Evolutionary conservation across 2,113 vertebrate genomes (phyloP).

Genomic region (Perognathus longimembris): DNA sequence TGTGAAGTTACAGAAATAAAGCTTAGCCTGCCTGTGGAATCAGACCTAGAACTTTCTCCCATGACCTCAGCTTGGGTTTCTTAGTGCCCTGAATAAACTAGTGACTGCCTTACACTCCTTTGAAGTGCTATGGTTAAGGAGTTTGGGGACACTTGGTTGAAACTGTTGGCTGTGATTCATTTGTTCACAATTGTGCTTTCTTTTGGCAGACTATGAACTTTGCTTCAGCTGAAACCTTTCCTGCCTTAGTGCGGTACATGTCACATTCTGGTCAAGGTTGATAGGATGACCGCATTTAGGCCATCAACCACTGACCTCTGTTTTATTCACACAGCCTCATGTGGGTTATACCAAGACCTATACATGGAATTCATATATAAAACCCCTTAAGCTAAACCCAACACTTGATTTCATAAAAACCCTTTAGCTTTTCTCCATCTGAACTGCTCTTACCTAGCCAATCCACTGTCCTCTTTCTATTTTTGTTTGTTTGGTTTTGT

Average conservation of each 20-base stretch:
- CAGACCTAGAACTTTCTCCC: constrained; percentile 3
- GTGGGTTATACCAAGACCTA: not conserved
- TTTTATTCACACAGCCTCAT: not conserved
- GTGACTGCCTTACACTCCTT: not conserved
- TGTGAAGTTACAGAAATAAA: constrained; percentile 51
- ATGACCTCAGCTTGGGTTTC: not conserved
- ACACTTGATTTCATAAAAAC: not conserved
- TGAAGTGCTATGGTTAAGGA: not conserved
- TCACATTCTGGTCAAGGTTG: not conserved
- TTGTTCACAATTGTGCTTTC: not conserved
- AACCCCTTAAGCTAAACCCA: not conserved
- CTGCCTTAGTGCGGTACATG: not conserved
- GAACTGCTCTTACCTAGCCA: not conserved
- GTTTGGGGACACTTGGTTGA: not conserved
- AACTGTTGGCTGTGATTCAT: not conserved
- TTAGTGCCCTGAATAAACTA: not conserved
- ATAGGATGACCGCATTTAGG: not conserved
- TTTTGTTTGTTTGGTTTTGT: no score
- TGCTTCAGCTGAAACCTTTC: not conserved
- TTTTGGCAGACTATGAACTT: not conserved
- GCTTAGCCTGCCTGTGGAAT: not conserved
- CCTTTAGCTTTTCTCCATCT: not conserved
- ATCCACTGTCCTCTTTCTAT: not conserved
- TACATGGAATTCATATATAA: not conserved
- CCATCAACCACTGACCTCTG: not conserved